Base-by-base conservation (phyloP, 2,888 invertebrate genomes). In the Ypsolopha sequella region DNA sequence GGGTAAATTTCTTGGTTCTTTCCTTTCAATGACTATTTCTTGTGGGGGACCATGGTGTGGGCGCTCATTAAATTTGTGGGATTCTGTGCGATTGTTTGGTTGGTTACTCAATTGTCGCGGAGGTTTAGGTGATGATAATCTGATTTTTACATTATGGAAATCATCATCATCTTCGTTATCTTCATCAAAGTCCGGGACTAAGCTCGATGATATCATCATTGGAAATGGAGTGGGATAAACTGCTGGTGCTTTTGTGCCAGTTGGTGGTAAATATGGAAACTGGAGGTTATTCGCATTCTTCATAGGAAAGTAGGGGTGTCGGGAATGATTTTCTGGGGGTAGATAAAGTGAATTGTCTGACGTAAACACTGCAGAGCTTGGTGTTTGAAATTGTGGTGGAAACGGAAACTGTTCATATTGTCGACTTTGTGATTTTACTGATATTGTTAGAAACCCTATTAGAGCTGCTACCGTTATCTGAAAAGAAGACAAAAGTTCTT, bases 291-390 rank as follows among this genome's bases (percentile, higher is more conserved):
- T 75, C 7, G 68, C 56, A 59, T 75, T 74, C 53, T 79, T 84
- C 45, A 76, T 63, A 38, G 75, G 62, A 51, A 70, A 80, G 60
- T 76, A 79, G 10, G 84, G 80, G 13, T 72, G 59, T 34, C 75
- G 60, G 7, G 78, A 77, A 39, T 80, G 78, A 45, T 78, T 68
- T 59, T 84, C 82, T 7, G 80, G 80, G 35, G 82, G 78, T 44
- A 85, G 67, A 58, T 80, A 82, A 52, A 78, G 64, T 35, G 80
- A 72, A 57, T 72, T 78, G 47, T 82, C 81, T 13, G 80, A 70
- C 14, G 73, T 62, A 56, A 68, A 76, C 33, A 68, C 55, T 13
- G 65, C 65, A 38, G 73, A 60, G 55, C 62, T 69, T 8, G 69
- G 65, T 13, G 69, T 64, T 64, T 73, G 75, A 57, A 70, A 81